These are phyloP conservation scores for Piliocolobus tephrosceles DNA, from an alignment of 2,113 vertebrate genomes.

Conservation along the genomic window DNA sequence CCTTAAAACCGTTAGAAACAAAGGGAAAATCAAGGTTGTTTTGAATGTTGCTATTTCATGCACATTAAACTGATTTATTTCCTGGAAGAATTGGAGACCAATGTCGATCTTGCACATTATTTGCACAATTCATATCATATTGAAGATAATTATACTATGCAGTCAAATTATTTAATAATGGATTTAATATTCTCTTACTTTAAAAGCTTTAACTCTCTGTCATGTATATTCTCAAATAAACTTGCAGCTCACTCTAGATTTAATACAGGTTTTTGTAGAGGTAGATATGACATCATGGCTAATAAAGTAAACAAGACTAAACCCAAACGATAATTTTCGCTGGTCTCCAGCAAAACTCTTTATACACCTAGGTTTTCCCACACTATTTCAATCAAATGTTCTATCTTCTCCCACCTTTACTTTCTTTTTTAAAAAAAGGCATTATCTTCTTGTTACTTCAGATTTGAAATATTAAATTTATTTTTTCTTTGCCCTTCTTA, in stretches of 20 bases:
- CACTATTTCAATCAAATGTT: background rate
- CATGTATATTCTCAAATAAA: slow-evolving; percentile 15
- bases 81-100: slow-evolving; percentile 36
- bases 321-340: background rate
- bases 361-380: background rate
- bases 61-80: slow-evolving; percentile 41
- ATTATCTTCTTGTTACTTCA: background rate
- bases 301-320: background rate
- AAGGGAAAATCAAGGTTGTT: slow-evolving; percentile 49
- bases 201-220: background rate
- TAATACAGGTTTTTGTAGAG: background rate
- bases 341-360: background rate
- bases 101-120: slow-evolving; percentile 40
- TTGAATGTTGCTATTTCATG: slow-evolving; percentile 43
- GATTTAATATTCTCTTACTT: background rate
- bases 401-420: background rate
- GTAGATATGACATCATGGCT: background rate
- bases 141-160: slow-evolving; percentile 11
- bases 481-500: background rate
- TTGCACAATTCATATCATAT: slow-evolving; percentile 58
- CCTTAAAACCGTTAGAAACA: background rate
- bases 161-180: slow-evolving; percentile 52
- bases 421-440: background rate
- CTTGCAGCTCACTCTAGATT: slow-evolving; percentile 1
- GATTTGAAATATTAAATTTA: background rate